A percentile compares a stretch with the other conserved stretches of the same genome.
Evolutionary conservation across 2,113 vertebrate genomes (phyloP).

Genomic region (Pseudolaguvia tuberculata): DNA sequence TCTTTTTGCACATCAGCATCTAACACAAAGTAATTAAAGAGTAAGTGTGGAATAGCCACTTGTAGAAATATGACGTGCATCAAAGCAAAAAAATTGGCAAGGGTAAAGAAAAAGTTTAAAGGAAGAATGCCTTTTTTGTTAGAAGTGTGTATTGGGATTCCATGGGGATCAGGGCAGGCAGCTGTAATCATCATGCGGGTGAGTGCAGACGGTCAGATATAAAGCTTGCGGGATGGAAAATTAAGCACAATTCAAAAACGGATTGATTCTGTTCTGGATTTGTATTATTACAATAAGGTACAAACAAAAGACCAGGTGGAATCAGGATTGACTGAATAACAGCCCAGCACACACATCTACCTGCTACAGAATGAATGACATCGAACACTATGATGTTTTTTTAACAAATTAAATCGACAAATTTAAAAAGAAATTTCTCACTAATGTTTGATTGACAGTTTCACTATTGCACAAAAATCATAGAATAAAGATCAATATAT

Average conservation of each 20-base stretch:
- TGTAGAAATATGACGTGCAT: conserved; percentile 1
- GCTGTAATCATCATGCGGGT: neutral
- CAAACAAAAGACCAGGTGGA: neutral
- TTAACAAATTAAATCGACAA: too few species aligned
- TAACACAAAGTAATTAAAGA: conserved; percentile 1
- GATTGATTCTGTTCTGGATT: neutral
- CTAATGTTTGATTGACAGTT: too few species aligned
- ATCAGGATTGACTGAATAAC: neutral
- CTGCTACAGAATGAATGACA: neutral
- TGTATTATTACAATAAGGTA: neutral
- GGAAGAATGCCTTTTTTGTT: neutral
- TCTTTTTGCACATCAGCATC: conserved; percentile 11
- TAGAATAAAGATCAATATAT: too few species aligned
- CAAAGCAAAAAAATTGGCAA: neutral
- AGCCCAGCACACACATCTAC: conserved; percentile 2
- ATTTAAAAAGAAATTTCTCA: too few species aligned
- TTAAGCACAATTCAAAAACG: too few species aligned
- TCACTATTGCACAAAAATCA: too few species aligned
- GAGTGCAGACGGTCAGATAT: neutral
- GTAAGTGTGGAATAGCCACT: neutral
- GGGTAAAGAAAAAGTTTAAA: neutral
- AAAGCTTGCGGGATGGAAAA: neutral
- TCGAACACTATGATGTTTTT: neutral
- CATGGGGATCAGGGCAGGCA: neutral
- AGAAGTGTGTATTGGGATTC: neutral